Evolutionary conservation across 2,888 invertebrate species (phyloP).

Genomic region (Drosophila picticornis): DNA sequence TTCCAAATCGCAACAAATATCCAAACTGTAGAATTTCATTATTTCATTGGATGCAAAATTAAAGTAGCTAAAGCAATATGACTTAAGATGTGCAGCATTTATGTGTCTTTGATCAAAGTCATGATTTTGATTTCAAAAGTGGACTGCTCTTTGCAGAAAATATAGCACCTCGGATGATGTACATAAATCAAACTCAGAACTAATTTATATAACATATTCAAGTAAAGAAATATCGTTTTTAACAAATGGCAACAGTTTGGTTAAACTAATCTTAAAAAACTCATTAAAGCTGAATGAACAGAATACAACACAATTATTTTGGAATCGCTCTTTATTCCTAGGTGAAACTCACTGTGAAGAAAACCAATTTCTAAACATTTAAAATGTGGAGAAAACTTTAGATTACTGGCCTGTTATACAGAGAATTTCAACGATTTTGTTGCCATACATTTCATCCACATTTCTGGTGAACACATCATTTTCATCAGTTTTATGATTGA

Average conservation of each 20-base stretch:
- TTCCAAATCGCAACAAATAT: neutral
- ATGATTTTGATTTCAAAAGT: neutral
- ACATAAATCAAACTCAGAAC: neutral
- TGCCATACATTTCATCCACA: neutral
- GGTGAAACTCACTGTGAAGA: neutral
- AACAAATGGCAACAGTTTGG: neutral
- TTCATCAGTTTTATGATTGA: conserved; percentile 60
- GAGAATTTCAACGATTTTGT: neutral
- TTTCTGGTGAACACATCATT: conserved; percentile 23
- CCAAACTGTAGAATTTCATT: neutral
- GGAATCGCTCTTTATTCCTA: neutral
- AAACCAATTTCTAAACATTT: neutral
- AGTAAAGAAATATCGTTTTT: neutral
- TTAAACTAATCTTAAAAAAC: neutral
- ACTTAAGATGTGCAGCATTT: neutral
- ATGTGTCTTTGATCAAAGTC: neutral
- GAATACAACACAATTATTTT: neutral
- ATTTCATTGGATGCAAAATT: neutral
- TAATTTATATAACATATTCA: neutral
- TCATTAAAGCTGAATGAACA: neutral
- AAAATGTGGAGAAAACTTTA: neutral
- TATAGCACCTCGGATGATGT: neutral
- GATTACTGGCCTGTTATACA: neutral
- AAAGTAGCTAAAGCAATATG: neutral
- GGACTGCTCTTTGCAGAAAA: neutral